Base-by-base conservation (phyloP, 2,888 invertebrate species). In the Ecdyonurus torrentis region DNA sequence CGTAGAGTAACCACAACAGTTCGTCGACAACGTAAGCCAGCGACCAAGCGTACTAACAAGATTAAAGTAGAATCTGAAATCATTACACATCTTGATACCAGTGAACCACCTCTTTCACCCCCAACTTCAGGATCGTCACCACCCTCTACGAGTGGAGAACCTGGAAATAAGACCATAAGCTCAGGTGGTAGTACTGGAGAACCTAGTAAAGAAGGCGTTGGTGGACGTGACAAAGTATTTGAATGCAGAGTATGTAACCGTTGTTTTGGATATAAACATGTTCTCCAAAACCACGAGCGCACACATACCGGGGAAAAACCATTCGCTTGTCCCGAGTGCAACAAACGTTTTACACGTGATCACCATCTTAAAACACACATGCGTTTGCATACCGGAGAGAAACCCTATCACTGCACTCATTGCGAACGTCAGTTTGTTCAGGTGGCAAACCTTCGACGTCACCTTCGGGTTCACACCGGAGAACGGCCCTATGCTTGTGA, bases 301-400 rank as follows among this genome's bases (percentile, higher is more conserved):
- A 95, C 94, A 0, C 94, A 94, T 74, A 94, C 94, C 0, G 94
- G 94, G 0, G 94, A 94, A 73, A 94, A 94, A 71, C 94, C 94
- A 0, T 94, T 93, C 77, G 89, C 91, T 73, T 94, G 94, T 71
- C 86, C 85, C 25, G 89, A 91, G 74, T 94, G 94, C 72, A 88
- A 91, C 73, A 94, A 94, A 74, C 81, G 91, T 67, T 94, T 94
- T 75, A 94, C 93, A 1, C 82, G 94, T 61, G 94, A 94, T 73
- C 94, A 94, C 71, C 94, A 94, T 71, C 78, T 94, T 62, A 94
- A 94, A 76, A 94, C 94, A 0, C 94, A 94, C 75, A 87, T 94
- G 81, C 81, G 94, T 24, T 77, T 94, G 65, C 94, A 94, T 74
- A 94, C 94, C 1, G 94, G 94, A 1, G 94, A 94, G 74, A 89